A percentile compares a stretch with the other conserved stretches of the same genome.
Evolutionary conservation across 1,140 invertebrate genomes (phyloP).

Genomic region (Aethina tumida): DNA sequence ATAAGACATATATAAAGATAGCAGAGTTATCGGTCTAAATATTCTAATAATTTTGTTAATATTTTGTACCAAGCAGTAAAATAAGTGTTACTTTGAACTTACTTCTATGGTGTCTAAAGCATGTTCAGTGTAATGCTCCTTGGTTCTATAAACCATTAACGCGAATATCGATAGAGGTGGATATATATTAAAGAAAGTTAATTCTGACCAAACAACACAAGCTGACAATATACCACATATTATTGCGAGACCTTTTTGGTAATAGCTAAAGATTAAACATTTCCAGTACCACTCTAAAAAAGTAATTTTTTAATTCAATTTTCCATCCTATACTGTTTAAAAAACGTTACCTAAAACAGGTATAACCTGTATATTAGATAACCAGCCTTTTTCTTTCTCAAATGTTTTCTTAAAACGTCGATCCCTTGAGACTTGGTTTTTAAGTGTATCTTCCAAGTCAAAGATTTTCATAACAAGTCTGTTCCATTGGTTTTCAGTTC

Average conservation of each 20-base stretch:
- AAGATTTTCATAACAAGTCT: conserved; percentile 72
- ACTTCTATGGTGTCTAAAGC: conserved; percentile 96
- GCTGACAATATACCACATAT: conserved; percentile 70
- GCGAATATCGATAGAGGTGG: conserved; percentile 95
- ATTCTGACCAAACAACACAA: conserved; percentile 95
- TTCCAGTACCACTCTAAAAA: conserved; percentile 92
- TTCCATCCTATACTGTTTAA: too few species aligned
- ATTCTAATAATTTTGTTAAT: too few species aligned
- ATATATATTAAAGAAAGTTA: conserved; percentile 88
- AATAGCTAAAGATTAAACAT: conserved; percentile 66
- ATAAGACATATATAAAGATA: too few species aligned
- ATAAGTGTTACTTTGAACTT: too few species aligned
- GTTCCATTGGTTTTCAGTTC: conserved; percentile 89
- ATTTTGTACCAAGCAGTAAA: too few species aligned
- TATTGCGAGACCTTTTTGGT: conserved; percentile 63
- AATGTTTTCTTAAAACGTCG: conserved; percentile 70
- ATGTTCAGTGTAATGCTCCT: conserved; percentile 65
- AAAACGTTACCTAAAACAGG: conserved; percentile 56
- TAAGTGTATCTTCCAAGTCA: conserved; percentile 77
- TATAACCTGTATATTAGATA: conserved; percentile 44
- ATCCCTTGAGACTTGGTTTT: conserved; percentile 68
- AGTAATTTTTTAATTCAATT: conserved; percentile 7
- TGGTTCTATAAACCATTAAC: conserved; percentile 74
- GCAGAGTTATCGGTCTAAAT: too few species aligned
- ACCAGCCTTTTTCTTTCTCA: conserved; percentile 43